phyloP scores from a whole-genome alignment of 2,888 invertebrate genomes.

The Pherbina coryleti region DNA sequence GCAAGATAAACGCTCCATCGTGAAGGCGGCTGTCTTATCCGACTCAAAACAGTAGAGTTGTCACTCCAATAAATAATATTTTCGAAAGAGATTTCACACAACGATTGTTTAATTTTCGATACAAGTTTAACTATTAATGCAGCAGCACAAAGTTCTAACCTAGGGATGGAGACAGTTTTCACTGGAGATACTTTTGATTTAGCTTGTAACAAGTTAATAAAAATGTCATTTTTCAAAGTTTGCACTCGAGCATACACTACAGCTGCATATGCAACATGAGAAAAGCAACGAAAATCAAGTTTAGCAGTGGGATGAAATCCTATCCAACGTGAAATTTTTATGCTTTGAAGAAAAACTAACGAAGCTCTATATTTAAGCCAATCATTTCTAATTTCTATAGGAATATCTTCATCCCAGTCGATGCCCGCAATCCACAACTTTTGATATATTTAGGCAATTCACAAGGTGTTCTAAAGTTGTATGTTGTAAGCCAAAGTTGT shows the following conservation, averaged over 20 bases:
- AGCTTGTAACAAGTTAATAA: slow-evolving; percentile 34
- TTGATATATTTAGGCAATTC: slow-evolving; percentile 25
- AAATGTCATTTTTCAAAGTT: slow-evolving; percentile 8
- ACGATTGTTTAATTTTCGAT: background rate
- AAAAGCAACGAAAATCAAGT: slow-evolving; percentile 32
- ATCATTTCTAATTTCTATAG: background rate
- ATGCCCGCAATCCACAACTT: slow-evolving; percentile 32
- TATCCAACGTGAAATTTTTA: slow-evolving; percentile 31
- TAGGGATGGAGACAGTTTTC: background rate
- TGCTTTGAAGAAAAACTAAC: background rate
- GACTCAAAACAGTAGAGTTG: slow-evolving; percentile 32
- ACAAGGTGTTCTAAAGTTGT: too few species aligned
- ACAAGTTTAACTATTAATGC: background rate
- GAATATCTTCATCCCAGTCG: slow-evolving; percentile 31
- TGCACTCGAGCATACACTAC: slow-evolving; percentile 18
- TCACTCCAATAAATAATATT: slow-evolving; percentile 38
- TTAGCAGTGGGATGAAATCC: background rate
- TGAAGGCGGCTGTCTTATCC: slow-evolving; percentile 34
- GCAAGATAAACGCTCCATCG: slow-evolving; percentile 33
- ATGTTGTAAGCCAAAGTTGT: too few species aligned
- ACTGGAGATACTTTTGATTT: slow-evolving; percentile 9
- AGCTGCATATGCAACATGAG: slow-evolving; percentile 30
- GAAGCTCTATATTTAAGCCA: slow-evolving; percentile 22
- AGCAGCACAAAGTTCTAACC: slow-evolving; percentile 18
- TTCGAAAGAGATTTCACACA: background rate